Evolutionary conservation across 2,888 invertebrate species (phyloP), one percentile per base, ranked within the genome.

Genomic region (Carterocephalus palaemon): DNA sequence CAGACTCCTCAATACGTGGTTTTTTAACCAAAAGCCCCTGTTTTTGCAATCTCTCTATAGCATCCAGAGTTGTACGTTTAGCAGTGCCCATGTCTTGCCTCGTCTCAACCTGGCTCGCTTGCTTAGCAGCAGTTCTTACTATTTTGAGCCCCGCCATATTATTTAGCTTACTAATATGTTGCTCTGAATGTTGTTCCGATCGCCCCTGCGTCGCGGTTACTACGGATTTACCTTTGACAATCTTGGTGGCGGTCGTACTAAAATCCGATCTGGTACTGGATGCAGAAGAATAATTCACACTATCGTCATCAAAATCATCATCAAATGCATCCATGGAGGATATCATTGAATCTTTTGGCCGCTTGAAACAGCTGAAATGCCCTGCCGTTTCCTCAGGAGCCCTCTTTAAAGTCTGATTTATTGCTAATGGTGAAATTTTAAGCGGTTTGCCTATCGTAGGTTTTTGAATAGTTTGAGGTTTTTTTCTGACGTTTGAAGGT

Each of bases 11-110:
- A 45, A 75, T 33, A 3, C 76, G 71, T 13, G 86, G 86, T 47
- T 83, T 84, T 54, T 86, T 85, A 4, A 86, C 69, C 54, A 85
- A 63, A 5, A 86, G 65, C 37, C 86, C 86, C 51, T 82, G 82
- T 57, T 70, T 80, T 56, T 81, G 83, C 50, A 86, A 66, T 51
- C 70, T 84, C 58, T 84, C 74, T 57, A 86, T 75, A n/a, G 84
- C 83, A 42, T 78, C 77, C 59, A 85, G 61, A 16, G 85, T 71
- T 53, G 66, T 71, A 43, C 67, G 65, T 55, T 79, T 75, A 3
- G 75, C 59, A 28, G 69, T 53, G 57, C 51, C 72, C 16, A 62
- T 53, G 65, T 80, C 76, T 53, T 56, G 64, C 46, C 64, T 76
- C 47, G 81, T 77, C 57, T 80, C 76, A 10, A 74, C 60, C 37